These are phyloP conservation scores for Gonatopus flavifemur DNA, from an alignment of 1,140 invertebrate genomes.

Conservation along the genomic window DNA sequence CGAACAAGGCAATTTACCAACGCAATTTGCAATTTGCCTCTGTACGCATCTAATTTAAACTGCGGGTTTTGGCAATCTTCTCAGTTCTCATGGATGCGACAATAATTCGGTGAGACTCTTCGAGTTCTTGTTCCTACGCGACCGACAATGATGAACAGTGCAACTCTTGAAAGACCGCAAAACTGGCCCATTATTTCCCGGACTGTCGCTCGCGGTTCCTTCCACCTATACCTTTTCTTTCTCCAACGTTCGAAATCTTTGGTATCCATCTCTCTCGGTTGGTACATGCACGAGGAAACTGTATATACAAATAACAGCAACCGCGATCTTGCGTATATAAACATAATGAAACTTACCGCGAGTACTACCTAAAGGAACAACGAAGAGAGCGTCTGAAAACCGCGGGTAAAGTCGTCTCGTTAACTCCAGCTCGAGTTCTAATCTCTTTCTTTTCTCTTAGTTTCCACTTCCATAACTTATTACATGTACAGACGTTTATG, in stretches of 20 bases:
- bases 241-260: background rate
- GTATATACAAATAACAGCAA: too few species aligned
- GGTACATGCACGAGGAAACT: too few species aligned
- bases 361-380: constrained; percentile 15
- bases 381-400: too few species aligned
- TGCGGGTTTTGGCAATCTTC: constrained; percentile 50
- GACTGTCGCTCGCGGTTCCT: constrained; percentile 22
- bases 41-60: constrained; percentile 51
- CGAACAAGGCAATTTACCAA: constrained; percentile 47
- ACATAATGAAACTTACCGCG: constrained; percentile 27
- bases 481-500: too few species aligned
- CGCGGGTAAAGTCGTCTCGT: constrained; percentile 15
- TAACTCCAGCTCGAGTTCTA: constrained; percentile 27
- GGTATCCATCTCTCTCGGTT: too few species aligned
- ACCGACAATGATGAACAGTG: constrained; percentile 16
- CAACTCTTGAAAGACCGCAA: constrained; percentile 38
- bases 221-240: background rate
- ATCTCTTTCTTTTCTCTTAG: too few species aligned
- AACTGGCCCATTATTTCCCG: constrained; percentile 44
- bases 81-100: constrained; percentile 52
- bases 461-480: too few species aligned
- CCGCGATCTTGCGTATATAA: constrained; percentile 20
- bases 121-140: constrained; percentile 18
- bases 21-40: constrained; percentile 47
- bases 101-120: constrained; percentile 39